Base-by-base conservation (phyloP, 2,797 vertebrate species). In the Aphelocoma californica region DNA sequence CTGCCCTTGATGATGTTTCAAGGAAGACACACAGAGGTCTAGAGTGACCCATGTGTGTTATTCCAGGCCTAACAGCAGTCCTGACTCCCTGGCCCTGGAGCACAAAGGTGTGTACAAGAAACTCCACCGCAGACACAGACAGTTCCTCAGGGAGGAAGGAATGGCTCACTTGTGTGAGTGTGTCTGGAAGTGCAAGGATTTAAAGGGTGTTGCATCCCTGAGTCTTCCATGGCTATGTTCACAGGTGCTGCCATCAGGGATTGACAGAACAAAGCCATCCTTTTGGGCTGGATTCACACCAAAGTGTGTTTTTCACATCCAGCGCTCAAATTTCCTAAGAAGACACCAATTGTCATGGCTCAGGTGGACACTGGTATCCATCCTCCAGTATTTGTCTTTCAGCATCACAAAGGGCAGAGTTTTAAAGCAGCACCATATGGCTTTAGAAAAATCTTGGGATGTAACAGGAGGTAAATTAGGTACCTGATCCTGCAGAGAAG, bases 31-130 rank as follows among this genome's bases (percentile, higher is more conserved):
- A 38, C 15, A 53, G 45, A 72, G 44, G 21, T 60, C 48, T 45
- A 10, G 38, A 57, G 42, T 29, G 42, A 64, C 24, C 56, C 72
- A 48, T 0, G 0, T 57, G 36, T 7, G 18, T 65, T 34, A 45
- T n/a, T 69, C 45, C 54, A 72, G 36, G 10, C 28, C 40, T n/a
- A 40, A 17, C 5, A 31, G 24, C 51, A 81, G 32, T 31, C 56
- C 54, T 50, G 47, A 7, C n/a, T 14, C 10, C 24, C 34, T 4
- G 19, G 29, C 7, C 28, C 40, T 29, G n/a, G 61, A 18, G 23
- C 42, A 66, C 61, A 34, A 32, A 64, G 65, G 19, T 9, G 1
- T 7, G 31, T 9, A 38, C 10, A 32, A 58, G 47, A 34, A 72
- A 6, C 31, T 26, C 42, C 57, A 10, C 1, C 45, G n/a, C 6